Conservation (phyloP, 92 coral and sea anemone species). For the Desmophyllum pertusum region DNA sequence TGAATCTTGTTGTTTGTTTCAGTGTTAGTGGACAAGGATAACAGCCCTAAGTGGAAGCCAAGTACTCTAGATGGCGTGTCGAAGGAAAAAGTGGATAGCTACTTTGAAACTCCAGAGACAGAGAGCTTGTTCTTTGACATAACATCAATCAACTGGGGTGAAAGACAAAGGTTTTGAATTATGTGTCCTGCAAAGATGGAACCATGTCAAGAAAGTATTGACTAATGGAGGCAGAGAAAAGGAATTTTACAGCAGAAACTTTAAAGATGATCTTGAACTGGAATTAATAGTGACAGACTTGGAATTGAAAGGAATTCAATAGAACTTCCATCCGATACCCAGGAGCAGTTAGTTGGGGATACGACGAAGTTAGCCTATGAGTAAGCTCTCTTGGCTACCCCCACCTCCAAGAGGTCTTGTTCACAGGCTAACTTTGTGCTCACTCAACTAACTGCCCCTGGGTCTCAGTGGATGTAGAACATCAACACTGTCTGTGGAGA, state of each 20-base stretch:
- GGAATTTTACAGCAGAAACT: neutral
- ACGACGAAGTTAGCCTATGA: too few relatives aligned
- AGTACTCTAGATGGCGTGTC: constrained; percentile 73
- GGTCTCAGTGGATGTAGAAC: too few relatives aligned
- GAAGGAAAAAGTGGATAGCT: constrained; percentile 79
- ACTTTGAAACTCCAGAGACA: constrained; percentile 80
- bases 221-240: neutral
- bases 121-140: constrained; percentile 74
- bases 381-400: too few relatives aligned
- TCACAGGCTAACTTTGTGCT: too few relatives aligned
- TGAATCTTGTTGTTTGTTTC: constrained; percentile 18
- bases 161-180: neutral
- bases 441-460: too few relatives aligned
- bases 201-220: neutral
- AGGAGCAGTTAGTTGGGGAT: too few relatives aligned
- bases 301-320: too few relatives aligned
- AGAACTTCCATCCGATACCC: too few relatives aligned
- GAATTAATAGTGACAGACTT: neutral
- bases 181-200: neutral
- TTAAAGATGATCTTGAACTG: too few relatives aligned
- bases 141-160: neutral
- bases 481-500: too few relatives aligned
- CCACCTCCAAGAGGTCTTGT: too few relatives aligned
- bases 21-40: constrained; percentile 94
- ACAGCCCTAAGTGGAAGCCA: constrained; percentile 91